These are phyloP conservation scores for Pogonus chalceus DNA, from an alignment of 1,140 invertebrate genomes.

Conservation along the genomic window DNA sequence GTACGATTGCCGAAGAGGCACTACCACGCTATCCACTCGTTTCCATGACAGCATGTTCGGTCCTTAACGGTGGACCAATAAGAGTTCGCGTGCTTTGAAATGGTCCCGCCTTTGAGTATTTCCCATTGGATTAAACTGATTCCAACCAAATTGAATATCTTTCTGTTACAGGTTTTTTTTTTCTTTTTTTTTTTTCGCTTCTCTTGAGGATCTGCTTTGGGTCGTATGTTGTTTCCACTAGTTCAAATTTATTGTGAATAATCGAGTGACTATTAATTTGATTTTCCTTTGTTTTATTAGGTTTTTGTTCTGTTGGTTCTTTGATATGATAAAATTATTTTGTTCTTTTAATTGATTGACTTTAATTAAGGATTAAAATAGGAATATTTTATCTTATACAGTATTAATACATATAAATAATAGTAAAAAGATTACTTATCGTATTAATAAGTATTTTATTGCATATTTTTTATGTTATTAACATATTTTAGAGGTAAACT, in stretches of 20 bases:
- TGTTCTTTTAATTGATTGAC: no score
- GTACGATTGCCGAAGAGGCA: conserved; percentile 22
- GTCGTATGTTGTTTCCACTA: neutral
- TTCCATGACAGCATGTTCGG: conserved; percentile 33
- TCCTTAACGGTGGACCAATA: conserved; percentile 27
- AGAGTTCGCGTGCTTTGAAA: conserved; percentile 28
- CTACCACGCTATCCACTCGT: conserved; percentile 27
- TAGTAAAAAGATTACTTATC: no score
- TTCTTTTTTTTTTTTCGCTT: conserved; percentile 26
- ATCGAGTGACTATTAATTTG: conserved; percentile 4
- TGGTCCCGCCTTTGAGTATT: conserved; percentile 27
- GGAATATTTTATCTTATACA: no score
- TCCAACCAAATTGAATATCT: conserved; percentile 36
- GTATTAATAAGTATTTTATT: no score
- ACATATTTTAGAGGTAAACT: no score
- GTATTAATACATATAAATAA: no score
- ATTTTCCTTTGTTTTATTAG: conserved; percentile 5
- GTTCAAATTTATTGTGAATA: conserved; percentile 8
- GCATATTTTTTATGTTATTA: no score
- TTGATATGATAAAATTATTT: no score
- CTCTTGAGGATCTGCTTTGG: neutral
- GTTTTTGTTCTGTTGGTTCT: no score
- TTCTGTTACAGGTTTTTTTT: conserved; percentile 41
- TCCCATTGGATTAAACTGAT: conserved; percentile 36
- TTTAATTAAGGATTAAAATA: no score